These are phyloP conservation scores for Zaprionus ghesquierei DNA, from an alignment of 1,140 invertebrate species.

Conservation along the genomic window DNA sequence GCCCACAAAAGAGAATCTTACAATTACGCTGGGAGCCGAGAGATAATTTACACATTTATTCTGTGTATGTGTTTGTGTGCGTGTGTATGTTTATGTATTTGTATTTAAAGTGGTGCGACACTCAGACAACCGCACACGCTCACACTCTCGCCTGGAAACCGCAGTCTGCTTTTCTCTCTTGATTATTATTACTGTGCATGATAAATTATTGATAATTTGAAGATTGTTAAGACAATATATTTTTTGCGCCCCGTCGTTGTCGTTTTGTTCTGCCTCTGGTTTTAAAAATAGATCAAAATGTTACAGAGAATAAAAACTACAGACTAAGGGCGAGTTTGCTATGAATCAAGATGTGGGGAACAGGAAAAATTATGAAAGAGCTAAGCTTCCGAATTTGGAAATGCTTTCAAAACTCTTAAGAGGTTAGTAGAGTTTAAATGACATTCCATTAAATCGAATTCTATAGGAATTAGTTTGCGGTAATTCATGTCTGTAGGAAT, in stretches of 20 bases:
- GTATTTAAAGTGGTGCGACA: constrained; percentile 36
- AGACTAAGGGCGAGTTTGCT: not conserved
- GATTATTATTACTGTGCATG: constrained; percentile 55
- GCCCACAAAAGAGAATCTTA: constrained; percentile 5
- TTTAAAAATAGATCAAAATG: constrained; percentile 39
- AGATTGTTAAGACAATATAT: constrained; percentile 74
- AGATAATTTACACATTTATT: constrained; percentile 48
- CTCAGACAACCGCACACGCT: too few relatives aligned
- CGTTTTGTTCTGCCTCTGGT: not conserved
- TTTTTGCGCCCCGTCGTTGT: constrained; percentile 37
- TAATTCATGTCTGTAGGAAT: too few relatives aligned
- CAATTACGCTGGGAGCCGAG: constrained; percentile 4
- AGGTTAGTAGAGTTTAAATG: not conserved
- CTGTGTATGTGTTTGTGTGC: not conserved
- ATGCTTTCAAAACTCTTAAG: too few relatives aligned
- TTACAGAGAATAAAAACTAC: constrained; percentile 29
- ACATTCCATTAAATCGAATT: too few relatives aligned
- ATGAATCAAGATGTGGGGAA: not conserved
- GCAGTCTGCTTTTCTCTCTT: constrained; percentile 18
- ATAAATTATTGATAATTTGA: constrained; percentile 79
- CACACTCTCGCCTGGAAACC: constrained; percentile 15
- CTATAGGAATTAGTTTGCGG: too few relatives aligned
- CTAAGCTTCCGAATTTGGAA: too few relatives aligned
- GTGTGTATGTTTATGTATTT: constrained; percentile 4
- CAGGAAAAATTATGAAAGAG: not conserved